Percentiles rank a stretch among this genome's conserved stretches.
Conservation (phyloP, 2,888 invertebrate genomes). For the Trachelus stipa region DNA sequence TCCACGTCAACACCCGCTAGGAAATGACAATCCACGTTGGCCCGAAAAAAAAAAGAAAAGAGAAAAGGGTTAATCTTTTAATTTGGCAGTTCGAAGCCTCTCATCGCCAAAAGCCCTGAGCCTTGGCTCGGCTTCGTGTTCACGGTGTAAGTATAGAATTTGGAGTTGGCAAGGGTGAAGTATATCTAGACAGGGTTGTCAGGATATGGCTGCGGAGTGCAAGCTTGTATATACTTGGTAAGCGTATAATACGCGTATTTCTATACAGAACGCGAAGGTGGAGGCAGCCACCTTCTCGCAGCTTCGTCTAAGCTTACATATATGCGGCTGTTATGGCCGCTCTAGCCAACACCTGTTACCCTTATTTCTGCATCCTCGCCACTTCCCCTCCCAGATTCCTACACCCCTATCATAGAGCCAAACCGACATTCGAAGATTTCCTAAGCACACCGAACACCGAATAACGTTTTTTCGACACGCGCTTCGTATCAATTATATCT, state of each 20-base stretch:
- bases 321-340: slow-evolving; percentile 38
- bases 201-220: not conserved
- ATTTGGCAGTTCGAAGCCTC: not conserved
- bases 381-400: slow-evolving; percentile 2
- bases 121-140: not conserved
- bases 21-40: not conserved
- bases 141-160: not conserved
- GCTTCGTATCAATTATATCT: not conserved
- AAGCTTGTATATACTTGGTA: slow-evolving; percentile 16
- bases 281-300: slow-evolving; percentile 34
- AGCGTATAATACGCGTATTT: slow-evolving; percentile 49
- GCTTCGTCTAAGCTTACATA: slow-evolving; percentile 36
- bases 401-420: not conserved
- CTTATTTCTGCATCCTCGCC: slow-evolving; percentile 21
- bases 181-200: slow-evolving; percentile 6
- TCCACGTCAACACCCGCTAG: not conserved
- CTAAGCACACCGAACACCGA: not conserved
- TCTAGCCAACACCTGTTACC: slow-evolving; percentile 60
- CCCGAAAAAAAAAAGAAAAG: not conserved
- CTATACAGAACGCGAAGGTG: slow-evolving; percentile 37
- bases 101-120: not conserved
- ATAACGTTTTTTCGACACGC: not conserved
- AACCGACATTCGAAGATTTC: not conserved
- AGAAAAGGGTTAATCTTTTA: not conserved
- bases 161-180: slow-evolving; percentile 6